Conservation (phyloP, 2,888 invertebrate genomes). For the Sminthurinus aureus region DNA sequence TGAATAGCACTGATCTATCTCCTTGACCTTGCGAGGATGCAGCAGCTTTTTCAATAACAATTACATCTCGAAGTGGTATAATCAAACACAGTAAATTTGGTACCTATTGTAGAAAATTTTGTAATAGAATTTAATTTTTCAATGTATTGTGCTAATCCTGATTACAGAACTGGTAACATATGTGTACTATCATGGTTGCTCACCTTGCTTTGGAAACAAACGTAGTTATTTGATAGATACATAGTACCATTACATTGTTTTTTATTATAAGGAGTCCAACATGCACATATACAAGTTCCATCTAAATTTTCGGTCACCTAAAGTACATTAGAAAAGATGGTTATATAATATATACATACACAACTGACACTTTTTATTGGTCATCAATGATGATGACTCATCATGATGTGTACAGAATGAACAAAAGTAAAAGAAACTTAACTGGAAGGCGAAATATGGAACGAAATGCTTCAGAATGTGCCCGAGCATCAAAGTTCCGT, state of each 20-base stretch:
- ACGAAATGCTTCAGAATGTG: slow-evolving; percentile 90
- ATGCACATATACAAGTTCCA: slow-evolving; percentile 79
- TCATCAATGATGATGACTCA: not conserved
- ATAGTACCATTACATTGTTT: slow-evolving; percentile 85
- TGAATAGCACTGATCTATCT: slow-evolving; percentile 80
- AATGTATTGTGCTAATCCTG: no score
- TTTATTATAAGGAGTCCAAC: slow-evolving; percentile 96
- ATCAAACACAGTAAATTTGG: slow-evolving; percentile 83
- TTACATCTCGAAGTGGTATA: slow-evolving; percentile 80
- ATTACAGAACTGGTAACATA: no score
- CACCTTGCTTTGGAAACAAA: slow-evolving; percentile 96
- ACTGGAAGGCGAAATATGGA: slow-evolving; percentile 85
- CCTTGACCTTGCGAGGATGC: slow-evolving; percentile 71
- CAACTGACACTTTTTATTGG: not conserved
- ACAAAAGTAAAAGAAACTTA: not conserved
- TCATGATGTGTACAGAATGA: not conserved
- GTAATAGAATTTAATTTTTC: not conserved
- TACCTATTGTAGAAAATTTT: slow-evolving; percentile 67
- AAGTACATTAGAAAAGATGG: not conserved
- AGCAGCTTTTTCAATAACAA: slow-evolving; percentile 74
- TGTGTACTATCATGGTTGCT: slow-evolving; percentile 5
- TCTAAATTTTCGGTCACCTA: slow-evolving; percentile 82
- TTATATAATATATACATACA: not conserved
- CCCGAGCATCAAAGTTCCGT: slow-evolving; percentile 85
- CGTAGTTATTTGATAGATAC: slow-evolving; percentile 91